phyloP scores from a whole-genome alignment of 1,140 invertebrate genomes.

The Daktulosphaira vitifoliae region DNA sequence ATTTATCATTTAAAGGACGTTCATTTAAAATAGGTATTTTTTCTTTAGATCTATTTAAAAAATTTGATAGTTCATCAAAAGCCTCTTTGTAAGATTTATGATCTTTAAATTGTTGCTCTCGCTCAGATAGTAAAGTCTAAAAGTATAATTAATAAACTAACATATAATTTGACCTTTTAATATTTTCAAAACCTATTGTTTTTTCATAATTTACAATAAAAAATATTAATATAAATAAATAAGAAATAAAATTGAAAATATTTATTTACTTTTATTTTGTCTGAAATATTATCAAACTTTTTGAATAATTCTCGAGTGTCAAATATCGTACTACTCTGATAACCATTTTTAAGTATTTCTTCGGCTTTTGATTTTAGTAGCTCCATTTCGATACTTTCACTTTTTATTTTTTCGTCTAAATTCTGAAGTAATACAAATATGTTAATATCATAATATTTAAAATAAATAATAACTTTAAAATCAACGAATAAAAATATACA shows the following conservation, averaged over 20 bases:
- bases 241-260: background rate
- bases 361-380: constrained; percentile 72
- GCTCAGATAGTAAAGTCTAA: constrained; percentile 61
- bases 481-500: background rate
- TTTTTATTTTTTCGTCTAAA: constrained; percentile 78
- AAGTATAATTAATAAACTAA: too few relatives aligned
- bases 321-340: constrained; percentile 69
- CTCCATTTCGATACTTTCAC: constrained; percentile 88
- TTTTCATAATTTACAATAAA: background rate
- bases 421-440: constrained; percentile 42
- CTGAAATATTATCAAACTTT: constrained; percentile 64
- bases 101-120: constrained; percentile 78
- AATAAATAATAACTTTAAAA: too few relatives aligned
- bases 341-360: constrained; percentile 77
- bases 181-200: constrained; percentile 1
- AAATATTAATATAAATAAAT: background rate
- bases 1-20: constrained; percentile 70
- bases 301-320: constrained; percentile 77
- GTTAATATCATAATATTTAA: background rate
- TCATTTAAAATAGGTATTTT: constrained; percentile 81
- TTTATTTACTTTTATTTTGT: constrained; percentile 55
- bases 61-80: constrained; percentile 74
- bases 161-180: background rate
- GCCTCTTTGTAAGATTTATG: constrained; percentile 81
- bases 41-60: constrained; percentile 75